Conservation (phyloP, 2,797 vertebrate species). For the Acanthurus lineatus region DNA sequence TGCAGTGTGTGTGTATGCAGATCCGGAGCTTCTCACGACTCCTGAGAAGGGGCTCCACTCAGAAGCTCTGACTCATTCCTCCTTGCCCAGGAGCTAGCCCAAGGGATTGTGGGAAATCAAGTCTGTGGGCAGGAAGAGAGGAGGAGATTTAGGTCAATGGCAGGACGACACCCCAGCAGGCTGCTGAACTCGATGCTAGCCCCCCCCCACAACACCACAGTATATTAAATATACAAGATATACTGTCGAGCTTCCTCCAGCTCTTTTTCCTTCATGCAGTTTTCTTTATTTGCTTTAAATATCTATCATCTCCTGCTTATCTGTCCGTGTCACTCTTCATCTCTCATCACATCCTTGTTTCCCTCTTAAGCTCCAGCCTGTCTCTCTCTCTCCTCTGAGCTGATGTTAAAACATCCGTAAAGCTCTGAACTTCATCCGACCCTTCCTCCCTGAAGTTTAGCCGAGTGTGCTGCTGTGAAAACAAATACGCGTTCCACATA, state of each 20-base stretch:
- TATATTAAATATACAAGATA: not conserved
- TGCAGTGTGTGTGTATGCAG: not conserved
- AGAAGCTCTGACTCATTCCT: slow-evolving; percentile 76
- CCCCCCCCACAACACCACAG: not conserved
- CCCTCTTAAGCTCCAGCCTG: no score
- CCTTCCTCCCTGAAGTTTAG: not conserved
- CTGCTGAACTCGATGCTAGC: slow-evolving; percentile 7
- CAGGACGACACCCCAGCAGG: slow-evolving; percentile 40
- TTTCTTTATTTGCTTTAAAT: no score
- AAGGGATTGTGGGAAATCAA: slow-evolving; percentile 73
- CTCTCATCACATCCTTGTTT: not conserved
- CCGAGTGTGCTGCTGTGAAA: not conserved
- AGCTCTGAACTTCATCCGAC: not conserved
- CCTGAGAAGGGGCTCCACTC: slow-evolving; percentile 50
- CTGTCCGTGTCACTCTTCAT: not conserved
- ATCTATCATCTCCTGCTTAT: not conserved
- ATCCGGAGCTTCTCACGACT: slow-evolving; percentile 38
- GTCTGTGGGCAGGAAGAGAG: slow-evolving; percentile 62
- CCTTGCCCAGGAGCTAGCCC: slow-evolving; percentile 58
- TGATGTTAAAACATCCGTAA: slow-evolving; percentile 21
- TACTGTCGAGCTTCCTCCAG: not conserved
- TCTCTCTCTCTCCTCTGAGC: not conserved
- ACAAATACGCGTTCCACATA: not conserved
- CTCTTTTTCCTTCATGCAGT: not conserved
- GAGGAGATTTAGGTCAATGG: slow-evolving; percentile 67